phyloP scores from a whole-genome alignment of 2,797 vertebrate species.

The Mormyrus hasselquistii region DNA sequence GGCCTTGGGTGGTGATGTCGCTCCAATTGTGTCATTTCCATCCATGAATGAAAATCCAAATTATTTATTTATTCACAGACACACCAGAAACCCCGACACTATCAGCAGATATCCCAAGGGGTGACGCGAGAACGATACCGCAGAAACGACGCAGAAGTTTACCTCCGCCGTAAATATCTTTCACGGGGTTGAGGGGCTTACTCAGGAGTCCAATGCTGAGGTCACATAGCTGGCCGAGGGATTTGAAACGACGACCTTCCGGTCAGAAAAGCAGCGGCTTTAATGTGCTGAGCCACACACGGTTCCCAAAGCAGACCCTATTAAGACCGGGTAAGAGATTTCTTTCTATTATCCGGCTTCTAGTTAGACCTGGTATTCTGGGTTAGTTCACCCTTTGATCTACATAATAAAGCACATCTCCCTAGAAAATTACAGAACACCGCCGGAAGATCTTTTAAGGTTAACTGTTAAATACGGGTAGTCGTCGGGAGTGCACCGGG shows the following conservation, averaged over 20 bases:
- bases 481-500: neutral
- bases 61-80: neutral
- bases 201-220: neutral
- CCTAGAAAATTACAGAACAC: neutral
- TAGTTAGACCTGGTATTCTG: neutral
- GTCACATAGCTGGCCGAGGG: neutral
- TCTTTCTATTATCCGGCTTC: neutral
- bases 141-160: neutral
- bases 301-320: neutral
- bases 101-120: neutral
- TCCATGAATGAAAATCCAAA: neutral
- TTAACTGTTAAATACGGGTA: neutral
- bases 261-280: neutral
- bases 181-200: neutral
- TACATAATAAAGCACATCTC: neutral
- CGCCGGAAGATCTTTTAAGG: neutral
- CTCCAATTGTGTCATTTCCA: neutral
- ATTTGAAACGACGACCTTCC: neutral
- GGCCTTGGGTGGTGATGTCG: neutral
- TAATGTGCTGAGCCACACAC: neutral
- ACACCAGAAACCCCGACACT: neutral
- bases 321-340: neutral
- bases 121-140: neutral
- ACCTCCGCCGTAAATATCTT: neutral
- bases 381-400: neutral